Evolutionary conservation across 2,888 invertebrate genomes (phyloP).

Genomic region (Drosophila robusta): DNA sequence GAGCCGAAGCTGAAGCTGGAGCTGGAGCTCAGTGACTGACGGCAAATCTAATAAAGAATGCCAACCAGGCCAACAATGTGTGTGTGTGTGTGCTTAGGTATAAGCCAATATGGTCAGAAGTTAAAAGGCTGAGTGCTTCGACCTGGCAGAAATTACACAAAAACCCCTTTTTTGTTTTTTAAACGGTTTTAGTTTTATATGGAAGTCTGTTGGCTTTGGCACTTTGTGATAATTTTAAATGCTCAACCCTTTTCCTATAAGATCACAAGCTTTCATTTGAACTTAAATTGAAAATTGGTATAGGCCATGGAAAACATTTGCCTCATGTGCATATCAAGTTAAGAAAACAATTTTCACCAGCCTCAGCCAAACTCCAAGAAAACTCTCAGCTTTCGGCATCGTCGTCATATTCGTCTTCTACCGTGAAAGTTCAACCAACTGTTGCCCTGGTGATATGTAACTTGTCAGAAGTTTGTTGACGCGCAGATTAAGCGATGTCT

Average conservation of each 20-base stretch:
- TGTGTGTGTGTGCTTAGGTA: constrained; percentile 32
- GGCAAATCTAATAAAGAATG: constrained; percentile 68
- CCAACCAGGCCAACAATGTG: constrained; percentile 12
- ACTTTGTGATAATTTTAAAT: constrained; percentile 36
- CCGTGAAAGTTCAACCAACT: constrained; percentile 63
- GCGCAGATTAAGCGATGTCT: constrained; percentile 67
- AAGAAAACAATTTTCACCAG: constrained; percentile 28
- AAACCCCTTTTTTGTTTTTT: constrained; percentile 26
- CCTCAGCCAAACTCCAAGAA: constrained; percentile 11
- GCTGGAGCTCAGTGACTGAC: constrained; percentile 45
- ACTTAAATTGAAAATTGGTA: constrained; percentile 33
- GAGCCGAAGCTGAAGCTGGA: constrained; percentile 11
- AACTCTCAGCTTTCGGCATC: constrained; percentile 7
- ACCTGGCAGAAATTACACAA: constrained; percentile 22
- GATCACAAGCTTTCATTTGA: constrained; percentile 27
- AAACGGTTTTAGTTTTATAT: constrained; percentile 46
- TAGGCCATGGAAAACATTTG: constrained; percentile 18
- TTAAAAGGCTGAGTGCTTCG: constrained; percentile 55
- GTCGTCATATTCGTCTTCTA: not conserved
- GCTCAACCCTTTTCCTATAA: not conserved
- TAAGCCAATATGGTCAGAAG: constrained; percentile 56
- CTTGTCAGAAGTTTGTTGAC: constrained; percentile 79
- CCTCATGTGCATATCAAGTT: constrained; percentile 6
- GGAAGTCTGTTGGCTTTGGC: constrained; percentile 18
- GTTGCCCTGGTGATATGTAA: constrained; percentile 72